Evolutionary conservation across 2,113 vertebrate genomes (phyloP), one percentile per base, ranked within the genome.

Genomic region (Chloropsis cyanopogon): DNA sequence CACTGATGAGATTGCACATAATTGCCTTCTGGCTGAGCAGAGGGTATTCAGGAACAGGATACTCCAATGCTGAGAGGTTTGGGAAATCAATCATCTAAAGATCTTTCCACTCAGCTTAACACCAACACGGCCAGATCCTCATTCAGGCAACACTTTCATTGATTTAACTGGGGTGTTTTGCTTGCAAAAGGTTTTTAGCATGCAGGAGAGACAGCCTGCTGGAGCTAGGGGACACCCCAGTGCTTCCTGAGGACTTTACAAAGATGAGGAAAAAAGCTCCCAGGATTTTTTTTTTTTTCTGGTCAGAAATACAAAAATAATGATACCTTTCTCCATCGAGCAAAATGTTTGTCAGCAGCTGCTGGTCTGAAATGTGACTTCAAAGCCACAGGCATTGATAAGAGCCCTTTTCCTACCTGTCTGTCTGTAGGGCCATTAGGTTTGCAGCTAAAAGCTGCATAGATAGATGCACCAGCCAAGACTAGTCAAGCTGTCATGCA

Each of bases 1-100:
- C 7, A 6, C 87, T 86, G 87, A 94, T 95, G 95, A 97, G 63
- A 91, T 86, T 90, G 85, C 54, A 83, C 47, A 28, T 93, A 95
- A 96, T 95, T 95, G 87, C 37, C 15, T 81, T 87, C 71, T 95
- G 94, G 87, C 73, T 85, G 79, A 80, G 59, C 66, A 83, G 50
- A 83, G 71, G 44, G 65, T 63, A 72, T 59, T 95, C 78, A 83
- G 87, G 75, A 89, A 86, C 75, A 97, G 89, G 94, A 93, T 80
- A 72, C 29, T 91, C 44, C 2, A 23, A 31, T 37, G 87, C 35
- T 80, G 75, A 95, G 90, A 90, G 82, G 84, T 60, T 90, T 87
- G 64, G 85, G 42, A 83, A 96, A 91, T 95, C 91, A 94, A 19
- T 85, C 87, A 77, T n/a, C 18, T 59, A 76, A 91, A 70, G 35